Conservation (phyloP, 2,797 vertebrate species). For the Crypturellus tataupa region DNA sequence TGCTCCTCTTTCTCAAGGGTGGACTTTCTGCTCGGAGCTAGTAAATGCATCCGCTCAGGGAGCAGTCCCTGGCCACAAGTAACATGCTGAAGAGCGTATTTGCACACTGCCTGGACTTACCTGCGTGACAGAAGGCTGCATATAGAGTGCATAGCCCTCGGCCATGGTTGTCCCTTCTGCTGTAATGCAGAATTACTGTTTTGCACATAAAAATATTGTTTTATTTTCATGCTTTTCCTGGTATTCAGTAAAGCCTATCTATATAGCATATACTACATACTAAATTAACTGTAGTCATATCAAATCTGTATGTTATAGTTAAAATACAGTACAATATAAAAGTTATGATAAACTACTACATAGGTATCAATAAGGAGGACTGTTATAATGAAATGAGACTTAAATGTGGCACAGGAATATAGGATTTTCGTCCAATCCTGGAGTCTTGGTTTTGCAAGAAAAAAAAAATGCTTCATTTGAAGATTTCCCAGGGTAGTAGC, state of each 20-base stretch:
- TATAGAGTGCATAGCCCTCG: not conserved
- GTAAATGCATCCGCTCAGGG: not conserved
- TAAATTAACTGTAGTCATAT: not conserved
- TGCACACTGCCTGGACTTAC: not conserved
- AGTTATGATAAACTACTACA: not conserved
- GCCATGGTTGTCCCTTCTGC: not conserved
- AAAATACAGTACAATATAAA: not conserved
- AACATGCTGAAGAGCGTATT: not conserved
- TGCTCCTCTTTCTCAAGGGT: not conserved
- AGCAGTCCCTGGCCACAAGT: not conserved
- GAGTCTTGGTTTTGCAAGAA: not conserved
- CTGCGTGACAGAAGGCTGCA: not conserved
- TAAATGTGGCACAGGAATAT: not conserved
- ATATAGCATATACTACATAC: not conserved
- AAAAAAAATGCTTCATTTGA: not conserved
- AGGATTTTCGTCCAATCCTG: not conserved
- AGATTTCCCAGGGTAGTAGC: not conserved
- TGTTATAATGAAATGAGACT: not conserved
- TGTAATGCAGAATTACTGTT: not conserved
- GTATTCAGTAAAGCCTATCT: not conserved
- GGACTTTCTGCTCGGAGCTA: not conserved
- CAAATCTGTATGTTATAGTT: not conserved
- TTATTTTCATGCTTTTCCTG: not conserved
- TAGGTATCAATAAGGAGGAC: not conserved
- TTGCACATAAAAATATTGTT: not conserved